These are phyloP conservation scores for Stenotaenia linearis DNA, from an alignment of 2,888 invertebrate genomes.

Conservation along the genomic window DNA sequence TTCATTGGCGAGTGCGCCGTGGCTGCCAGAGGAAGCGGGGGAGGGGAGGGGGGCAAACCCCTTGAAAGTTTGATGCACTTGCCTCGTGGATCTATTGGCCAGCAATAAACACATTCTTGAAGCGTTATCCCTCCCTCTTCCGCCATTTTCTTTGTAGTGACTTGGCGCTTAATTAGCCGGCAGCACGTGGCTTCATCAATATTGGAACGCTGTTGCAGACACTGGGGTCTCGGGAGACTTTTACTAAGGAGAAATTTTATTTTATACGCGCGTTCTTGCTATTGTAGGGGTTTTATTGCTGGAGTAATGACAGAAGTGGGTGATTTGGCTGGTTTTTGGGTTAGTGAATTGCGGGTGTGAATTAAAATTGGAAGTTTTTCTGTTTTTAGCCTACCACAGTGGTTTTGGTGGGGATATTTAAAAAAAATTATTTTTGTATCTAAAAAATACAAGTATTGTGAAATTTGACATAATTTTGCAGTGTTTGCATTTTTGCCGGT, in stretches of 20 bases:
- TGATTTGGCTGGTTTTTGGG: no score
- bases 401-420: no score
- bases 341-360: no score
- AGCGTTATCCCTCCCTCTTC: background rate
- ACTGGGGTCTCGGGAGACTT: background rate
- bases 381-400: no score
- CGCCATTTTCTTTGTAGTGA: background rate
- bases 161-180: background rate
- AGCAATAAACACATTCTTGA: conserved; percentile 5
- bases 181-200: conserved; percentile 5
- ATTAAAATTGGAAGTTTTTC: no score
- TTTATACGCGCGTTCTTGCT: background rate
- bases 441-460: no score
- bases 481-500: no score
- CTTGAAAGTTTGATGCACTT: background rate
- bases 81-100: conserved; percentile 3
- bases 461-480: no score
- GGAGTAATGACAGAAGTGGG: background rate
- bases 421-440: no score
- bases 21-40: background rate
- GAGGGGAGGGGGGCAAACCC: background rate
- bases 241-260: background rate
- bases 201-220: background rate
- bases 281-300: background rate
- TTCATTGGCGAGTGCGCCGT: conserved; percentile 2